Conservation (phyloP, 2,888 invertebrate species). For the Oasisia sp. region DNA sequence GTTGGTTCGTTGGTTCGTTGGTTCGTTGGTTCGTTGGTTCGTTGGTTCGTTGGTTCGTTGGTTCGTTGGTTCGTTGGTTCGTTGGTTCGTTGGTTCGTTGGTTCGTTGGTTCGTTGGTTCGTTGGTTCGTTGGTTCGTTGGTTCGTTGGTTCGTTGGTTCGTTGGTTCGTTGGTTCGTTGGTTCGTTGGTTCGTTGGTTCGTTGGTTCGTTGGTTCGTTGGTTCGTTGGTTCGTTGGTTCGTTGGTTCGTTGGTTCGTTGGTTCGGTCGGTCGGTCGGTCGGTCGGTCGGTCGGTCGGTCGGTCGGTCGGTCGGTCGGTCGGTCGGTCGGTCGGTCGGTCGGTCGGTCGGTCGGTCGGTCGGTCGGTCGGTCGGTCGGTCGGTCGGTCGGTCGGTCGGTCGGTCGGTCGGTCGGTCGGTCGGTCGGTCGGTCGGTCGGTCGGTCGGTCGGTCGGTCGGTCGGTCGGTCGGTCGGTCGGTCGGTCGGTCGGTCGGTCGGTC, state of each 20-base stretch:
- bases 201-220: not conserved
- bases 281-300: not conserved
- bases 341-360: constrained; percentile 18
- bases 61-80: constrained; percentile 25
- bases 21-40: constrained; percentile 14
- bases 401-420: not conserved
- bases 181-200: not conserved
- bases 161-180: not conserved
- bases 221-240: not conserved
- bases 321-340: constrained; percentile 21
- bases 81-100: constrained; percentile 23
- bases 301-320: constrained; percentile 21
- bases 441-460: not conserved
- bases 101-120: not conserved
- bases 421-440: not conserved
- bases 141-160: not conserved
- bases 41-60: not conserved
- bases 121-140: not conserved
- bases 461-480: not conserved
- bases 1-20: constrained; percentile 24
- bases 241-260: not conserved
- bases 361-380: constrained; percentile 8
- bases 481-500: not conserved
- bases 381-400: not conserved
- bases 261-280: not conserved